A percentile compares a stretch with the other conserved stretches of the same genome.
These are phyloP conservation scores for Caenorhabditis becei DNA, from an alignment of 2,888 invertebrate species.

Conservation along the genomic window DNA sequence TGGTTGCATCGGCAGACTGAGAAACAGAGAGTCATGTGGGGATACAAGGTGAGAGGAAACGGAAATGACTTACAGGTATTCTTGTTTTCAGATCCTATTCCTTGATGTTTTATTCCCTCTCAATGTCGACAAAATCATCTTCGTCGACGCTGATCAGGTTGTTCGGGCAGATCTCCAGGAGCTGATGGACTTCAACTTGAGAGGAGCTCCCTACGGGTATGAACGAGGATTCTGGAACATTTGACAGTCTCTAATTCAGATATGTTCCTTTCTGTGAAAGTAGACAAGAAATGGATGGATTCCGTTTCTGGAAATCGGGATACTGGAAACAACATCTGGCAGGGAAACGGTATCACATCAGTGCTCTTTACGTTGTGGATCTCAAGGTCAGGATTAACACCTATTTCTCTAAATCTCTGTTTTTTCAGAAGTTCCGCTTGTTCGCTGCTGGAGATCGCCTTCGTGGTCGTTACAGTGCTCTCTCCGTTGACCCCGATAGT, in stretches of 20 bases:
- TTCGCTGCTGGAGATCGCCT: slow-evolving; percentile 98
- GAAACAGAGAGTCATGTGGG: slow-evolving; percentile 99
- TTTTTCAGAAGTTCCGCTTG: slow-evolving; percentile 94
- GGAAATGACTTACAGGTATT: no score
- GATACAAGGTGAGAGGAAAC: no score
- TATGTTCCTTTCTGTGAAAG: slow-evolving; percentile 99
- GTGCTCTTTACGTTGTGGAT: slow-evolving; percentile 98
- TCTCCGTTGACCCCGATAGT: slow-evolving; percentile 99
- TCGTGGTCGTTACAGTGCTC: slow-evolving; percentile 97
- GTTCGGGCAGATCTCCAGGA: slow-evolving; percentile 81
- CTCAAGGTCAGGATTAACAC: no score
- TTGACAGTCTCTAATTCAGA: no score
- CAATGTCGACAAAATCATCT: slow-evolving; percentile 98
- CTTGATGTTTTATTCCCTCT: slow-evolving; percentile 98
- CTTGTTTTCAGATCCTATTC: slow-evolving; percentile 97
- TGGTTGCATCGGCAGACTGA: slow-evolving; percentile 99
- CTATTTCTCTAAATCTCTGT: no score
- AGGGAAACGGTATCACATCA: slow-evolving; percentile 89
- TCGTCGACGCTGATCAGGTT: slow-evolving; percentile 97
- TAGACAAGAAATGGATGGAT: slow-evolving; percentile 98
- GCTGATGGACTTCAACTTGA: slow-evolving; percentile 87
- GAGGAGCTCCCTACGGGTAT: slow-evolving; percentile 81
- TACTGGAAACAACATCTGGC: slow-evolving; percentile 99
- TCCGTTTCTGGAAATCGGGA: slow-evolving; percentile 98
- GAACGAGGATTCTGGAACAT: no score